Evolutionary conservation across 2,888 invertebrate species (phyloP).

Genomic region (Eumerus sabulonum): DNA sequence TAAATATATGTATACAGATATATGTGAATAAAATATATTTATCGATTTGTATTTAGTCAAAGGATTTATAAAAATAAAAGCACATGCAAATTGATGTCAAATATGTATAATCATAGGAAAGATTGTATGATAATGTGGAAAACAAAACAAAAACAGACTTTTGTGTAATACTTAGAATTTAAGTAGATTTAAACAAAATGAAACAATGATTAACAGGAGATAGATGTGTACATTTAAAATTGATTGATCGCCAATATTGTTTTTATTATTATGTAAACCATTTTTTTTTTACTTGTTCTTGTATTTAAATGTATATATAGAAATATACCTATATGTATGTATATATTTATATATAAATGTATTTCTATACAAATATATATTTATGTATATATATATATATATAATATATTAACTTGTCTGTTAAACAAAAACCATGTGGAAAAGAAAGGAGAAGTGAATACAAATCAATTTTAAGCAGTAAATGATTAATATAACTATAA

Average conservation of each 20-base stretch:
- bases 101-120: constrained; percentile 12
- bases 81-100: constrained; percentile 53
- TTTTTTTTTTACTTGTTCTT: constrained; percentile 60
- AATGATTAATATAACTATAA: constrained; percentile 40
- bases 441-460: constrained; percentile 50
- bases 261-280: constrained; percentile 58
- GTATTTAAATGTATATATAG: constrained; percentile 48
- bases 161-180: constrained; percentile 62
- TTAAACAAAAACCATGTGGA: constrained; percentile 34
- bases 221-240: constrained; percentile 54
- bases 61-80: constrained; percentile 35
- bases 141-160: constrained; percentile 45
- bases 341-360: constrained; percentile 47
- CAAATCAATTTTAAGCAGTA: constrained; percentile 66
- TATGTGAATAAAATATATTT: constrained; percentile 21
- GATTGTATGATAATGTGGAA: constrained; percentile 31
- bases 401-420: constrained; percentile 61
- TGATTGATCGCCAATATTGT: constrained; percentile 64
- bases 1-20: constrained; percentile 59
- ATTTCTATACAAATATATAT: constrained; percentile 45
- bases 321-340: constrained; percentile 37
- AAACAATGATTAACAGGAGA: constrained; percentile 45
- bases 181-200: constrained; percentile 54
- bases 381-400: constrained; percentile 47
- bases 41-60: constrained; percentile 55